Evolutionary conservation across 2,113 vertebrate species (phyloP).

Genomic region (Vanacampus margaritifer): DNA sequence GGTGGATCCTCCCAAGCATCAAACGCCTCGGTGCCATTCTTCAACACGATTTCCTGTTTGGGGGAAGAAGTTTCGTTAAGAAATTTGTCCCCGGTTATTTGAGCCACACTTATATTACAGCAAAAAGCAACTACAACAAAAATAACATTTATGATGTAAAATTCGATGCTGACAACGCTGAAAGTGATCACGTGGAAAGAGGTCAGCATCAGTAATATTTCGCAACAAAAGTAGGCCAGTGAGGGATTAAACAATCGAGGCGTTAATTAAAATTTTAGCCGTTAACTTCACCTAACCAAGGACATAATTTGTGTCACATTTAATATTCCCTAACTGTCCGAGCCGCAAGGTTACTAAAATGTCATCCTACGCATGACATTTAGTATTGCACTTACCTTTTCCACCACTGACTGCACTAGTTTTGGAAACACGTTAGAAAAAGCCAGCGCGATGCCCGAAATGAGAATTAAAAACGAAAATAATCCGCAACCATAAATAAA

Average conservation of each 20-base stretch:
- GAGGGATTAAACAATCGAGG: background rate
- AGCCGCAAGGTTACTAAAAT: background rate
- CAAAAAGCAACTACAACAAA: too few species aligned
- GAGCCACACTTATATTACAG: too few species aligned
- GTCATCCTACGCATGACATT: background rate
- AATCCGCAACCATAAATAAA: constrained; percentile 62
- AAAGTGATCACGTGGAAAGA: background rate
- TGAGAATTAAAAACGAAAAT: constrained; percentile 59
- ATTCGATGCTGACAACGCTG: constrained; percentile 14
- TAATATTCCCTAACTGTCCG: background rate
- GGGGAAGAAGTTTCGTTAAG: background rate
- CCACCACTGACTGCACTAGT: constrained; percentile 51
- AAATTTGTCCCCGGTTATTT: too few species aligned
- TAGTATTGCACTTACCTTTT: constrained; percentile 56
- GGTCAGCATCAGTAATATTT: background rate
- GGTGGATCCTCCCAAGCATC: constrained; percentile 85
- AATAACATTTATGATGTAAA: too few species aligned
- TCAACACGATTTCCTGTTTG: constrained; percentile 79
- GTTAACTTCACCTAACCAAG: background rate
- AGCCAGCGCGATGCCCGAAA: constrained; percentile 62
- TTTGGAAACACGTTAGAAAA: constrained; percentile 62
- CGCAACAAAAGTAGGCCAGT: background rate
- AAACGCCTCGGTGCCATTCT: constrained; percentile 83
- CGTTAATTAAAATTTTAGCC: background rate
- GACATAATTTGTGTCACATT: background rate